These are phyloP conservation scores for Distichodus sexfasciatus DNA, from an alignment of 2,797 vertebrate species.

Conservation along the genomic window DNA sequence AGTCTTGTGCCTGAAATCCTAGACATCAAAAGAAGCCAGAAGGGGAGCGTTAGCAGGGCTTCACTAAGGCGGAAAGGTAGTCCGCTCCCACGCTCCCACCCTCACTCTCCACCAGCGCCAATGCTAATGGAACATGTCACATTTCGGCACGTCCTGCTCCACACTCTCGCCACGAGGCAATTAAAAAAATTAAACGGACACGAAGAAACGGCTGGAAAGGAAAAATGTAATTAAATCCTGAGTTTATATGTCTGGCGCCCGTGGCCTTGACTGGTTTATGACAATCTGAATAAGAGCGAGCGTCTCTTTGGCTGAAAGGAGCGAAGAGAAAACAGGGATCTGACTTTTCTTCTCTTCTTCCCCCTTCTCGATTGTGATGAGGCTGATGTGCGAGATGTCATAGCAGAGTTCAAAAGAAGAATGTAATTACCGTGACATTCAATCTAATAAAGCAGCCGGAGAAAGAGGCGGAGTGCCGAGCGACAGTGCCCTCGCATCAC, in stretches of 20 bases:
- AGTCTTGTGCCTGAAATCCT: neutral
- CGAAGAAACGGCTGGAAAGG: slow-evolving; percentile 43
- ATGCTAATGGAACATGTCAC: slow-evolving; percentile 43
- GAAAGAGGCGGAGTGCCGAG: slow-evolving; percentile 29
- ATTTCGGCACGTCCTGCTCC: slow-evolving; percentile 40
- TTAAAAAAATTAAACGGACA: slow-evolving; percentile 54
- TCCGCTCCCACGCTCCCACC: neutral
- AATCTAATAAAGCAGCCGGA: slow-evolving; percentile 46
- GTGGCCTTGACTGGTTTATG: slow-evolving; percentile 44
- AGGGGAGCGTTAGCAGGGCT: neutral
- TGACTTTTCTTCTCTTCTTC: neutral
- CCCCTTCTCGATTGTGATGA: slow-evolving; percentile 41
- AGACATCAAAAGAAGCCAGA: neutral
- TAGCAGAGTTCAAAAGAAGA: slow-evolving; percentile 49
- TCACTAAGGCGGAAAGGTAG: neutral
- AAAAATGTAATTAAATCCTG: slow-evolving; percentile 55
- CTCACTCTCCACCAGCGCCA: slow-evolving; percentile 17
- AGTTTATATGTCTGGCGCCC: slow-evolving; percentile 47
- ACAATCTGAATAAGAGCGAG: slow-evolving; percentile 32
- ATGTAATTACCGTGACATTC: slow-evolving; percentile 53
- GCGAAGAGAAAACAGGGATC: slow-evolving; percentile 14
- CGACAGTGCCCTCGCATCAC: slow-evolving; percentile 24
- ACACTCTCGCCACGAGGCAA: slow-evolving; percentile 43
- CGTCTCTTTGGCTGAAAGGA: neutral
- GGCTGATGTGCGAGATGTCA: slow-evolving; percentile 47